Evolutionary conservation across 2,888 invertebrate genomes (phyloP).

Genomic region (Orthosia incerta): DNA sequence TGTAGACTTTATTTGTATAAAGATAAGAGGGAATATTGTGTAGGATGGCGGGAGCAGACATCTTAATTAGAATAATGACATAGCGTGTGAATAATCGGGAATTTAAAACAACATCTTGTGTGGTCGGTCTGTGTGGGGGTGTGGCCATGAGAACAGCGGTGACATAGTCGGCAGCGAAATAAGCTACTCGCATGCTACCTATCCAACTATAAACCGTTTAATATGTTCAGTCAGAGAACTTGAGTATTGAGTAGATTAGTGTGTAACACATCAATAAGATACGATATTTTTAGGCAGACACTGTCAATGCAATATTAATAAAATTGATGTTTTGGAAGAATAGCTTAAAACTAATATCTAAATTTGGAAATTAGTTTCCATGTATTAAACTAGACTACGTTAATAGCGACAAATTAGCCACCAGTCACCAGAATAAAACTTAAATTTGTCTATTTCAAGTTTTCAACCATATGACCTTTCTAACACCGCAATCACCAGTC

Average conservation of each 20-base stretch:
- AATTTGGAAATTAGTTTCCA: too few relatives aligned
- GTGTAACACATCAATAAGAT: too few relatives aligned
- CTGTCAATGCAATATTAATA: not conserved
- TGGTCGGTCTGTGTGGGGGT: constrained; percentile 62
- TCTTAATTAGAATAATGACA: constrained; percentile 75
- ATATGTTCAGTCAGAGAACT: not conserved
- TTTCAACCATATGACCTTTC: not conserved
- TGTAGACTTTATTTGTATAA: not conserved
- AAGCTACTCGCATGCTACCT: too few relatives aligned
- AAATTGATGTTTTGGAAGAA: too few relatives aligned
- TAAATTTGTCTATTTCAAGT: not conserved
- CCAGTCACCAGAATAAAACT: not conserved
- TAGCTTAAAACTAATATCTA: too few relatives aligned
- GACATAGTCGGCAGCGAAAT: not conserved
- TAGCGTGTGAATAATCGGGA: constrained; percentile 73
- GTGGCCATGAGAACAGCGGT: constrained; percentile 41
- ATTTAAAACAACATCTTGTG: constrained; percentile 67
- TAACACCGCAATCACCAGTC: not conserved
- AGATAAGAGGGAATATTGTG: constrained; percentile 8
- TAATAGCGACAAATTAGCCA: not conserved
- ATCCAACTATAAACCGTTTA: not conserved
- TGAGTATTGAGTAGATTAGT: not conserved
- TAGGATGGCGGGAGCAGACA: constrained; percentile 43
- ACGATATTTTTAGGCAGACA: too few relatives aligned
- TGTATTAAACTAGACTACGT: not conserved